Base-by-base conservation (phyloP, 1,140 invertebrate species). In the Diachasma alloeum region DNA sequence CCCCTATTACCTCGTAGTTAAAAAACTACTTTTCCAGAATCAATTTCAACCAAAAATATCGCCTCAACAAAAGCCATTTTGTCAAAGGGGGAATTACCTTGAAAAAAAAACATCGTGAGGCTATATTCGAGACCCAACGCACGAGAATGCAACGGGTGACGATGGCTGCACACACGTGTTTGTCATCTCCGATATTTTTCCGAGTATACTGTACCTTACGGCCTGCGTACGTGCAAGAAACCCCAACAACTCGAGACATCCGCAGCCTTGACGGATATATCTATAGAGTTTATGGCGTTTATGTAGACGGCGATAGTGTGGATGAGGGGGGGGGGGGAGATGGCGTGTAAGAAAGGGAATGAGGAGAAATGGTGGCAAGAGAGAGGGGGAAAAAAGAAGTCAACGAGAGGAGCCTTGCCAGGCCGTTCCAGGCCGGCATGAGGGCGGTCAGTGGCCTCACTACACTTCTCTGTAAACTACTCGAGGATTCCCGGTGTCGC, bases 371-470 rank as follows among this genome's bases (percentile, higher is more conserved):
- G 22, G 31, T 56, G 39, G 19, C 15, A 17, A 22, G 46, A 69
- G 37, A 42, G 69, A 70, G 17, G 68, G 68, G 37, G 19, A 75
- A 56, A 56, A 68, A 74, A 70, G 66, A 68, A 15, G 68, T 26
- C 39, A 68, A 68, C n/a, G 46, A 42, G 53, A 70, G 68, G 77
- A 78, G 74, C 77, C 72, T 78, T 75, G 77, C 77, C 77, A 73
- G 77, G n/a, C n/a, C 44, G 44, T 48, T 15, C n/a, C 11, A 48
- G n/a, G 24, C 59, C 59, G 6, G 59, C 31, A 31, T 31, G 59
- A 19, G 76, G 77, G 77, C 77, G 77, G 77, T 78, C 77, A 78
- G 68, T 78, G 77, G 77, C 77, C 77, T 70, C 77, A 76, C 74
- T 67, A 76, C 66, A 67, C 67, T 66, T 69, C 74, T 71, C 69